These are phyloP conservation scores for Eulemur macaco DNA, from an alignment of 2,113 vertebrate species.

Conservation along the genomic window DNA sequence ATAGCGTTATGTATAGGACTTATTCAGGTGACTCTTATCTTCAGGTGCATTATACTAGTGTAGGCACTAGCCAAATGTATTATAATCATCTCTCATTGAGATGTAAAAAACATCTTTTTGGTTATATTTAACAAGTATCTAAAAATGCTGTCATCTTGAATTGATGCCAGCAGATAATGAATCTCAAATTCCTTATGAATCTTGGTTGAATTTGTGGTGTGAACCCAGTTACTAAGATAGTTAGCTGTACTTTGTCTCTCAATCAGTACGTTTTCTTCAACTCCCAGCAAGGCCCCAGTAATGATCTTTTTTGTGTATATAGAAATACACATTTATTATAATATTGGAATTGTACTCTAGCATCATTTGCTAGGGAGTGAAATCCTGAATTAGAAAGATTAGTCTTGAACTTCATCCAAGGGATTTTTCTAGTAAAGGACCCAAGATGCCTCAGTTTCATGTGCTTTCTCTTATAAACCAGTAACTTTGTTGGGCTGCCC, in stretches of 20 bases:
- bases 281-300: not conserved
- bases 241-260: conserved; percentile 30
- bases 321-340: not conserved
- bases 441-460: not conserved
- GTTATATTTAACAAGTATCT: conserved; percentile 19
- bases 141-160: conserved; percentile 21
- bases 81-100: not conserved
- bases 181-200: not conserved
- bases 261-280: not conserved
- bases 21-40: not conserved
- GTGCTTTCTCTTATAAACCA: not conserved
- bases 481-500: not conserved
- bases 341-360: not conserved
- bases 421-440: not conserved
- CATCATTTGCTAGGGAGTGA: not conserved
- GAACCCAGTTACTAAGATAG: conserved; percentile 22
- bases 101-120: not conserved
- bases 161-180: conserved; percentile 15
- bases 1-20: not conserved
- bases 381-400: conserved; percentile 3
- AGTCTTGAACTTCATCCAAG: not conserved
- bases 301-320: conserved; percentile 17
- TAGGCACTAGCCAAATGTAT: not conserved
- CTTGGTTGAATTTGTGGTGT: not conserved
- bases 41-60: not conserved